Percentiles rank a stretch among this genome's conserved stretches.
Conservation (phyloP, 2,888 invertebrate species). For the Neuroscelio doddi region DNA sequence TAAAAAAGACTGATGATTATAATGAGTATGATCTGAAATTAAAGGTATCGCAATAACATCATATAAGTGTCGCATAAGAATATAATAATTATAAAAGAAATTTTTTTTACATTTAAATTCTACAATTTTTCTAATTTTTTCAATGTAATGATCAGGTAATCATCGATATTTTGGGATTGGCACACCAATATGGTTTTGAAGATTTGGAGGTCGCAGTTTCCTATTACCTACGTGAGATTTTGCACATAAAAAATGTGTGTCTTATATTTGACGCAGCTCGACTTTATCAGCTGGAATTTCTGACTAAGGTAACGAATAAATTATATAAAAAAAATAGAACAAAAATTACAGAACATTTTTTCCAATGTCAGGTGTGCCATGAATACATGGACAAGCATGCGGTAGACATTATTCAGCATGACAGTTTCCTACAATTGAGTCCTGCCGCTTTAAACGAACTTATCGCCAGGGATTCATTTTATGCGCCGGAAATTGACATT, state of each 20-base stretch:
- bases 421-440: conserved; percentile 88
- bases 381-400: conserved; percentile 94
- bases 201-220: conserved; percentile 94
- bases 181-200: conserved; percentile 96
- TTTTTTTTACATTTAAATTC: neutral
- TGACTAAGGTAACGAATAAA: conserved; percentile 74
- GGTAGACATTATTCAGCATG: conserved; percentile 85
- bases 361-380: conserved; percentile 90
- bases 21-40: too few relatives aligned
- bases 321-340: neutral
- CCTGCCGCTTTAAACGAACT: conserved; percentile 88
- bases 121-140: too few relatives aligned
- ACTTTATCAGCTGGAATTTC: conserved; percentile 76
- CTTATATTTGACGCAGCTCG: conserved; percentile 95
- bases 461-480: conserved; percentile 94
- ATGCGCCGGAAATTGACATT: conserved; percentile 95
- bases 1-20: too few relatives aligned
- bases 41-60: too few relatives aligned
- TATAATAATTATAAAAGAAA: neutral
- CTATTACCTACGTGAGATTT: conserved; percentile 90
- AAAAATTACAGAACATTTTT: too few relatives aligned
- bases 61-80: too few relatives aligned
- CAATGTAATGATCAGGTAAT: conserved; percentile 67
- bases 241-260: conserved; percentile 92
- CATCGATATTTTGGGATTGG: conserved; percentile 82